A percentile compares a stretch with the other conserved stretches of the same genome.
phyloP scores from a whole-genome alignment of 23 tunicate genomes.

The Ciona savignyi region DNA sequence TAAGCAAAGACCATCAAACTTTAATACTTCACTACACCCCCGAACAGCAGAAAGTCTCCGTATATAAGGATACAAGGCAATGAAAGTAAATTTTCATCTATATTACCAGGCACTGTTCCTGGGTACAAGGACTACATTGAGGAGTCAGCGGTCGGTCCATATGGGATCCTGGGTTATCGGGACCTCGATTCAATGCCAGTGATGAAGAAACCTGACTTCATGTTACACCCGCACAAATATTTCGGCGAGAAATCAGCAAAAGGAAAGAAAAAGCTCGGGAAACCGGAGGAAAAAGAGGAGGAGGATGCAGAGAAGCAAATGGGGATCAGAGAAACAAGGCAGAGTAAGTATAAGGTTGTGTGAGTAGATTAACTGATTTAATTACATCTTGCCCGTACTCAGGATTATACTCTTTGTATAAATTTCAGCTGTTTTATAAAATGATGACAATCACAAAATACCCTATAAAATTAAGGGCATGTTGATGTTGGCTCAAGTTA shows the following conservation, averaged over 20 bases:
- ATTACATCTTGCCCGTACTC: too few species aligned
- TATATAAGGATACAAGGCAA: constrained; percentile 3
- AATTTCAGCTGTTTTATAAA: too few species aligned
- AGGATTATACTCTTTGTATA: too few species aligned
- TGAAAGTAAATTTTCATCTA: too few species aligned
- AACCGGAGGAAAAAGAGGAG: constrained; percentile 1
- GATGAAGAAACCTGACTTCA: constrained; percentile 84
- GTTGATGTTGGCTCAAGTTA: too few species aligned
- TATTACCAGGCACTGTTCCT: constrained; percentile 47
- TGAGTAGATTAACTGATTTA: too few species aligned
- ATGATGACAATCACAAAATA: too few species aligned
- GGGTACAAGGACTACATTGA: constrained; percentile 75
- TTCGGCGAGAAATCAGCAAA: constrained; percentile 82
- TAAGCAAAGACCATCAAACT: too few species aligned
- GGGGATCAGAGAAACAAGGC: constrained; percentile 8
- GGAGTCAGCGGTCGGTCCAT: constrained; percentile 85
- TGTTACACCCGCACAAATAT: constrained; percentile 89
- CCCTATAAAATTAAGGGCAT: too few species aligned
- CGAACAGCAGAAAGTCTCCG: background rate
- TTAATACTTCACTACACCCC: too few species aligned
- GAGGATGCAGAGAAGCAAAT: constrained; percentile 2
- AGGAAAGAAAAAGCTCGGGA: constrained; percentile 13
- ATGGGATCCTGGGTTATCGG: constrained; percentile 68
- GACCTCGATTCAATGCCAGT: constrained; percentile 68
- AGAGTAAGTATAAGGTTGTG: constrained; percentile 25